A percentile compares a stretch with the other conserved stretches of the same genome.
phyloP scores from a whole-genome alignment of 2,113 vertebrate species.

The Microcebus lehilahytsara region DNA sequence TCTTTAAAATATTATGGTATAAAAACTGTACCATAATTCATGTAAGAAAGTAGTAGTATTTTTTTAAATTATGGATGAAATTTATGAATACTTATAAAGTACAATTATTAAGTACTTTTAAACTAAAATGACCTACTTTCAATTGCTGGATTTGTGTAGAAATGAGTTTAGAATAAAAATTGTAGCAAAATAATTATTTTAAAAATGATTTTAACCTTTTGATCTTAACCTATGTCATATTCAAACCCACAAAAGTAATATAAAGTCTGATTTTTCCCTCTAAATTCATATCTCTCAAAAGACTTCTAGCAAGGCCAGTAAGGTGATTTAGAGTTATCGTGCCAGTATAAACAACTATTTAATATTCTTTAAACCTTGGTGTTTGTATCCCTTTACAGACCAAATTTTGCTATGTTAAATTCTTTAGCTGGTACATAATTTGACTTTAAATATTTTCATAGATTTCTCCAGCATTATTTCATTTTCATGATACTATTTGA shows the following conservation, averaged over 20 bases:
- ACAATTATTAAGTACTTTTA: background rate
- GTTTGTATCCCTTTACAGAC: background rate
- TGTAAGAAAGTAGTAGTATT: background rate
- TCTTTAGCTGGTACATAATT: background rate
- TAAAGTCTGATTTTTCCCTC: background rate
- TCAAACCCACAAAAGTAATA: background rate
- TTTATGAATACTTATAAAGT: constrained; percentile 29
- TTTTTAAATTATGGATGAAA: background rate
- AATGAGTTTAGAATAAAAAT: background rate
- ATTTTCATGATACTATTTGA: background rate
- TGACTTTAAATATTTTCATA: background rate
- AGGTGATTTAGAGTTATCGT: constrained; percentile 3
- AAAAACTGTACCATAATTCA: constrained; percentile 26
- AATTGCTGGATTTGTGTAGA: background rate
- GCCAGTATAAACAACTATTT: background rate
- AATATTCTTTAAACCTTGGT: constrained; percentile 27
- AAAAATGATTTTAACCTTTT: constrained; percentile 30
- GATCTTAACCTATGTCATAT: constrained; percentile 2
- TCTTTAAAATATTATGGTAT: background rate
- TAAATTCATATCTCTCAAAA: constrained; percentile 32
- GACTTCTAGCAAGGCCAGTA: background rate
- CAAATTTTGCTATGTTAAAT: background rate
- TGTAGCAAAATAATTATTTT: constrained; percentile 3
- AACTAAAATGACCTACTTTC: background rate
- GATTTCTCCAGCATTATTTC: background rate